Conservation (phyloP, 2,888 invertebrate species). For the Nephrocerus scutellatus region DNA sequence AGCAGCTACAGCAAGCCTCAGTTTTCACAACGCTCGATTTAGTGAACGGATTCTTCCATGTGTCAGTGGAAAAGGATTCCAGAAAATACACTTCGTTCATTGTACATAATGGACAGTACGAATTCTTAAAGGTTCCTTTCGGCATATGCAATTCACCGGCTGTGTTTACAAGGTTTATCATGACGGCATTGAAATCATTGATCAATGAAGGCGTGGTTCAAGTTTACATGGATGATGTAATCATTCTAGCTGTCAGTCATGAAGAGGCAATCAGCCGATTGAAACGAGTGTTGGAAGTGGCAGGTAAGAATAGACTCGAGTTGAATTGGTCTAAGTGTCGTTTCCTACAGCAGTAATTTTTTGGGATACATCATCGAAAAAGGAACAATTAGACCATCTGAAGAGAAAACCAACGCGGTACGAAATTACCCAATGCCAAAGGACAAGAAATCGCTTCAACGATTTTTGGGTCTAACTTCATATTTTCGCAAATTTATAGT, state of each 20-base stretch:
- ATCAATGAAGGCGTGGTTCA: slow-evolving; percentile 1
- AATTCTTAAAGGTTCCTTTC: slow-evolving; percentile 4
- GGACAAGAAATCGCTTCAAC: slow-evolving; percentile 9
- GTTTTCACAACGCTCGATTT: slow-evolving; percentile 8
- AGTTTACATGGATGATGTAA: slow-evolving; percentile 1
- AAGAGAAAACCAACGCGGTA: slow-evolving; percentile 14
- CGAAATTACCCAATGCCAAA: slow-evolving; percentile 11
- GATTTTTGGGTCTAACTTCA: slow-evolving; percentile 16
- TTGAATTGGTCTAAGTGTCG: slow-evolving; percentile 2
- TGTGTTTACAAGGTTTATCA: slow-evolving; percentile 5
- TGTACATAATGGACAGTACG: slow-evolving; percentile 5
- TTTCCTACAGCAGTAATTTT: slow-evolving; percentile 1
- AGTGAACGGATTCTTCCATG: slow-evolving; percentile 8
- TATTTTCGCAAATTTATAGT: slow-evolving; percentile 22
- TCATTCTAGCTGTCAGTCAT: not conserved
- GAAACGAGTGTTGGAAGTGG: not conserved
- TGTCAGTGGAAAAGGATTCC: slow-evolving; percentile 1
- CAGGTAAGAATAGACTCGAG: not conserved
- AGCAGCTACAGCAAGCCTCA: not conserved
- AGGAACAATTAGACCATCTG: slow-evolving; percentile 9
- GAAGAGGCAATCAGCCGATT: not conserved
- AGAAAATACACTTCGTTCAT: slow-evolving; percentile 8
- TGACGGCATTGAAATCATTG: slow-evolving; percentile 1
- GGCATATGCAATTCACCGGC: slow-evolving; percentile 5
- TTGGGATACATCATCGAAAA: slow-evolving; percentile 8